Evolutionary conservation across 2,113 vertebrate species (phyloP).

Genomic region (Noctilio leporinus): DNA sequence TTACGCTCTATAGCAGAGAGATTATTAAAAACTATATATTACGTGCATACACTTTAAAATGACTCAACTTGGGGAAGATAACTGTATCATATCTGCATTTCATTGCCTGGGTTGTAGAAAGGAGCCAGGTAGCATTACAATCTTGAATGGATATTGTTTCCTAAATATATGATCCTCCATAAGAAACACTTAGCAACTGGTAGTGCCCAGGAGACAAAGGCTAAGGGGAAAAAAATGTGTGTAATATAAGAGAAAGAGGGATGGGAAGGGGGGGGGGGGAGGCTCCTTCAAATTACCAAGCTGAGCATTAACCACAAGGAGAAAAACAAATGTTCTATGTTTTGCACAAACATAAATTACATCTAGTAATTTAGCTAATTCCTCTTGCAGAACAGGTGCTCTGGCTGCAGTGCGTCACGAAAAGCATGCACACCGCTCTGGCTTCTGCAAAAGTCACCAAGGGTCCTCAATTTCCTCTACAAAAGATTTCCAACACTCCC

Average conservation of each 20-base stretch:
- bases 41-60: slow-evolving; percentile 71
- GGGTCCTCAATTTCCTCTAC: slow-evolving; percentile 39
- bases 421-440: slow-evolving; percentile 42
- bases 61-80: slow-evolving; percentile 72
- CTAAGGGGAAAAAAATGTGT: slow-evolving; percentile 59
- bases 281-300: slow-evolving; percentile 76
- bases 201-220: slow-evolving; percentile 73
- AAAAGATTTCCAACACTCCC: slow-evolving; percentile 11
- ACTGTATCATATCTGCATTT: slow-evolving; percentile 73
- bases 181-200: slow-evolving; percentile 78
- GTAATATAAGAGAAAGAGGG: slow-evolving; percentile 36
- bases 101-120: slow-evolving; percentile 64
- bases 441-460: slow-evolving; percentile 52
- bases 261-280: slow-evolving; percentile 16
- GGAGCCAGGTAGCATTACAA: slow-evolving; percentile 68
- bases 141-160: slow-evolving; percentile 75
- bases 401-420: slow-evolving; percentile 54
- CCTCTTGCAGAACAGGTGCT: slow-evolving; percentile 72
- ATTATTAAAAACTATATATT: slow-evolving; percentile 79
- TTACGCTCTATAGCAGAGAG: slow-evolving; percentile 73
- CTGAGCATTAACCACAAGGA: slow-evolving; percentile 80
- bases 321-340: slow-evolving; percentile 76
- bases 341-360: slow-evolving; percentile 78
- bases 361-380: slow-evolving; percentile 75
- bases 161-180: slow-evolving; percentile 75